Evolutionary conservation across 2,113 vertebrate genomes (phyloP).

Genomic region (Gasterosteus nipponicus): DNA sequence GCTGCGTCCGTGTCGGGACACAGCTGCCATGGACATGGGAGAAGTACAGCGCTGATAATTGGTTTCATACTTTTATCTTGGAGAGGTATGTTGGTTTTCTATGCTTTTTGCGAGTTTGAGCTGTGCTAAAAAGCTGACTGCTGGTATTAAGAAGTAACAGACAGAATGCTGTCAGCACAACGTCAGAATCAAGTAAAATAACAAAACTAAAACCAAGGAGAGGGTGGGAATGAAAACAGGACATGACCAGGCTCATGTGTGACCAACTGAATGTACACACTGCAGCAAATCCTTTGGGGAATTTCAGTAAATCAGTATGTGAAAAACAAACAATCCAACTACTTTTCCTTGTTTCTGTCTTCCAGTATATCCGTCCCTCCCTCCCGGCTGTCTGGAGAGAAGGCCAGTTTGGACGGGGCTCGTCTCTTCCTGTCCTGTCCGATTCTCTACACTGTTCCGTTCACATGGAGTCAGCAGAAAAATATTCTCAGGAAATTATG

Average conservation of each 20-base stretch:
- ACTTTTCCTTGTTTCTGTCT: constrained; percentile 10
- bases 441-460: constrained; percentile 31
- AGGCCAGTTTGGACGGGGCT: constrained; percentile 56
- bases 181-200: not conserved
- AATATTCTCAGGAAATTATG: constrained; percentile 60
- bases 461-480: constrained; percentile 41
- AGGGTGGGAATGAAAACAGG: constrained; percentile 2
- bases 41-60: constrained; percentile 40
- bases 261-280: constrained; percentile 22
- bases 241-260: constrained; percentile 48
- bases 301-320: constrained; percentile 23
- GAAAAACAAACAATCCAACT: constrained; percentile 9
- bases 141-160: constrained; percentile 5
- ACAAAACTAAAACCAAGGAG: not conserved
- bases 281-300: not conserved
- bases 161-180: not conserved
- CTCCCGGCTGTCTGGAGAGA: constrained; percentile 50
- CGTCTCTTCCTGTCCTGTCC: constrained; percentile 53
- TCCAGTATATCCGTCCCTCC: constrained; percentile 14
- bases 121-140: constrained; percentile 6
- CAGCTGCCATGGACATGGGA: constrained; percentile 60
- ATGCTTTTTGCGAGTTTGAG: not conserved
- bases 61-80: constrained; percentile 45
- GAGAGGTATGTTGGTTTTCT: constrained; percentile 30
- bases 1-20: constrained; percentile 38